Conservation (phyloP, 2,888 invertebrate species). For the Tachina fera region DNA sequence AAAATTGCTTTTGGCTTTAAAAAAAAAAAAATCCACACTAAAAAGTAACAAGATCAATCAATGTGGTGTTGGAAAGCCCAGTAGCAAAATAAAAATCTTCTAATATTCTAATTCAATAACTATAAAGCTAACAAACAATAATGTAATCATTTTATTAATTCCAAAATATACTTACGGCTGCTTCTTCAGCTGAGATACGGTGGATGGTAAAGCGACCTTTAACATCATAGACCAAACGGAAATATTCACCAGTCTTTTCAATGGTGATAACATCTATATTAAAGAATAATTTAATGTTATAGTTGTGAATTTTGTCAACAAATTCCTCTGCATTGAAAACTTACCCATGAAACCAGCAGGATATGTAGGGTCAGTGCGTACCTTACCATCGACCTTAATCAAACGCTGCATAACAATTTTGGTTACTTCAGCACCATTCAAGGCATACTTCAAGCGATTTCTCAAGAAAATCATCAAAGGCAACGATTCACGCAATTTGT, state of each 20-base stretch:
- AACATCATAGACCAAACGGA: conserved; percentile 98
- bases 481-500: conserved; percentile 98
- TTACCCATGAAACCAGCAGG: conserved; percentile 99
- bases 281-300: background rate
- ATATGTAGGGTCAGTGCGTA: conserved; percentile 98
- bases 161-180: conserved; percentile 88
- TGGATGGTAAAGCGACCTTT: conserved; percentile 99
- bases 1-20: conserved; percentile 78
- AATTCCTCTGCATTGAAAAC: conserved; percentile 75
- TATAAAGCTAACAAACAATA: background rate
- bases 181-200: conserved; percentile 98
- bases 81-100: background rate
- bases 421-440: conserved; percentile 97
- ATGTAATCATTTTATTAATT: background rate
- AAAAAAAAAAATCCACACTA: conserved; percentile 37
- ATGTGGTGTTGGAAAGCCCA: conserved; percentile 64
- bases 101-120: background rate
- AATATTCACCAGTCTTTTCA: conserved; percentile 98
- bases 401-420: conserved; percentile 99
- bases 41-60: conserved; percentile 1
- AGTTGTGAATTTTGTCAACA: background rate
- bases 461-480: conserved; percentile 98
- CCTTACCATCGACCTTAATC: conserved; percentile 99
- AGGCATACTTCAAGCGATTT: conserved; percentile 98
- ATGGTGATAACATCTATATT: conserved; percentile 97